Base-by-base conservation (phyloP, 2,113 vertebrate species). In the Anhinga rufa region DNA sequence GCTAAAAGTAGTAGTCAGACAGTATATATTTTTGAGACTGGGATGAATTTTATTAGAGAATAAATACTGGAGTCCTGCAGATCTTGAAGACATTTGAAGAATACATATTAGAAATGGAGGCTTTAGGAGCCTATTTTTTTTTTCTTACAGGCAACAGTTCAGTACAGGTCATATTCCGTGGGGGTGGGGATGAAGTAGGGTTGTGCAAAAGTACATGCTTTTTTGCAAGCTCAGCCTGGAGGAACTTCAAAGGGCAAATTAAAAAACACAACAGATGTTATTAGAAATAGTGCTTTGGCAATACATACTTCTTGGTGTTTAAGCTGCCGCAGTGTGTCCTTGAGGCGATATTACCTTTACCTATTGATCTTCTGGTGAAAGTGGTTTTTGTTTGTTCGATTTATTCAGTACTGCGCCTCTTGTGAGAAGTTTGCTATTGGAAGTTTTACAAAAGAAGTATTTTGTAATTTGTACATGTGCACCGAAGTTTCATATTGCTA, bases 211-310 rank as follows among this genome's bases (percentile, higher is more conserved):
- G 16, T 78, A 49, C 64, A 24, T 3, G 2, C 42, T 76, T 90
- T 91, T 55, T 48, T 88, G 93, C 79, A 85, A 32, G 38, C 77
- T 93, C 92, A 92, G 82, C 82, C 69, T 93, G 68, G 72, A 96
- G 92, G 79, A 86, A 72, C 91, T 91, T 96, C 65, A 92, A 86
- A 95, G 90, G 88, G 57, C 87, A 82, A 77, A 80, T 29, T 42
- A 21, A 82, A 66, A 70, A 40, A 12, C 46, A 29, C 78, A 74
- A 8, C 51, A 92, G 88, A 76, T 92, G 90, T 82, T 86, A 69
- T 86, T 95, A 93, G 89, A 70, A 96, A 66, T 69, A 81, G 74
- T 79, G 90, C 77, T 86, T 70, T 54, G 77, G 52, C 91, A 58
- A 12, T 79, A 34, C 71, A 85, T 83, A 88, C 75, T 80, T 89